phyloP scores from a whole-genome alignment of 2,113 vertebrate species.

The Plestiodon gilberti region DNA sequence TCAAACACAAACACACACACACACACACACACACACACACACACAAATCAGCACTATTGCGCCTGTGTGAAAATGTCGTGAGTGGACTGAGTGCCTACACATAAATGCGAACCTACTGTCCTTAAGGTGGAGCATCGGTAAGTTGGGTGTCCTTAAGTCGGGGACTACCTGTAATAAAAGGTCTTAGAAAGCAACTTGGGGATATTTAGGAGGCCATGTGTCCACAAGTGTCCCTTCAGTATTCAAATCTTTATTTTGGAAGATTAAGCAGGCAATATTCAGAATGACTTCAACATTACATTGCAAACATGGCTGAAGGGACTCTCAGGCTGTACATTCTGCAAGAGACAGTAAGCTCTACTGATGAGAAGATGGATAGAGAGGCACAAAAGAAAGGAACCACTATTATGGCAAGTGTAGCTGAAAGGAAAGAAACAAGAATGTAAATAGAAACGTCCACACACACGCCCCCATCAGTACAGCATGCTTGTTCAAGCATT shows the following conservation, averaged over 20 bases:
- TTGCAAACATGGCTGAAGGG: not conserved
- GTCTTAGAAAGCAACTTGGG: not conserved
- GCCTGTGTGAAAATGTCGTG: no score
- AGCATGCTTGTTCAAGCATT: not conserved
- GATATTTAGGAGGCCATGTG: not conserved
- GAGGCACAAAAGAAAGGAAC: not conserved
- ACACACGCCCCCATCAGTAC: not conserved
- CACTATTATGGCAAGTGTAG: not conserved
- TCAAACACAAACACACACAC: no score
- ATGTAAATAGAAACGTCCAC: conserved; percentile 21
- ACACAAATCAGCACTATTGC: no score
- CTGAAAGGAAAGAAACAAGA: not conserved
- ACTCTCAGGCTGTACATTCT: not conserved
- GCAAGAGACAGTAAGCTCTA: not conserved
- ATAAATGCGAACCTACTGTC: no score
- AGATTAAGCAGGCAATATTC: not conserved
- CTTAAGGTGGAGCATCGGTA: no score
- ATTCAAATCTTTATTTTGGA: not conserved
- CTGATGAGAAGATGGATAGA: not conserved
- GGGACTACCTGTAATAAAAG: not conserved
- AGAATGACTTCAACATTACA: not conserved
- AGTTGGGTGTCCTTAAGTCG: no score
- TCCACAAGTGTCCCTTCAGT: not conserved
- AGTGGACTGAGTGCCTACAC: no score
- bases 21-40: no score